Conservation (phyloP, 2,113 vertebrate species). For the Halcyon malimbica region DNA sequence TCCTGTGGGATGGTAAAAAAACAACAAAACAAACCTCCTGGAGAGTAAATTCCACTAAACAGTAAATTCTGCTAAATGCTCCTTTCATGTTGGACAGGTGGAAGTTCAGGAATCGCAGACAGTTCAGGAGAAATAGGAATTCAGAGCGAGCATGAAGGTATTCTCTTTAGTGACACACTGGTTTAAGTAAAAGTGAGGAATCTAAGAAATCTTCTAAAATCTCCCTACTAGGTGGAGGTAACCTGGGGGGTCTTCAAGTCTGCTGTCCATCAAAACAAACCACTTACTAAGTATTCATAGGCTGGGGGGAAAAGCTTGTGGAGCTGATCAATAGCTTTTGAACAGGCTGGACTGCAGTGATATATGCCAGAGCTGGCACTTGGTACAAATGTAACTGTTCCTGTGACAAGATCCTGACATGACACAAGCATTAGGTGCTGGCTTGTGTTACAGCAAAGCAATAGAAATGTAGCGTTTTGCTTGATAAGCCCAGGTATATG, state of each 20-base stretch:
- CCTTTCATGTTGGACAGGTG: background rate
- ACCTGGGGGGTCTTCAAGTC: background rate
- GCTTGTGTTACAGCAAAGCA: background rate
- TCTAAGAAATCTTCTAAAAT: background rate
- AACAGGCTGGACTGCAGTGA: background rate
- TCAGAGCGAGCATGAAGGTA: background rate
- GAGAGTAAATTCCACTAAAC: background rate
- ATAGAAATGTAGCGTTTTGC: background rate
- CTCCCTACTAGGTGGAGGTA: background rate
- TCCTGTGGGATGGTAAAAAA: background rate
- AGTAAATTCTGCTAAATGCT: background rate
- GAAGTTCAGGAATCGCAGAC: background rate
- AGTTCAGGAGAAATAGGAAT: background rate
- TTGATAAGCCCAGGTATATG: background rate
- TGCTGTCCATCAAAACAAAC: background rate
- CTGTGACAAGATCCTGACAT: background rate
- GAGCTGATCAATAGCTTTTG: background rate
- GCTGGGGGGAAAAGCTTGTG: background rate
- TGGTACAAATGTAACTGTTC: background rate
- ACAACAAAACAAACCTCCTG: background rate
- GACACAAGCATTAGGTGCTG: background rate
- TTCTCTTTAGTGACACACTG: background rate
- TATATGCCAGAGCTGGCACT: background rate
- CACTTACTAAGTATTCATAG: background rate
- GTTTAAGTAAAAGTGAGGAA: background rate